phyloP scores from a whole-genome alignment of 2,888 invertebrate species.

The Erynnis tages region DNA sequence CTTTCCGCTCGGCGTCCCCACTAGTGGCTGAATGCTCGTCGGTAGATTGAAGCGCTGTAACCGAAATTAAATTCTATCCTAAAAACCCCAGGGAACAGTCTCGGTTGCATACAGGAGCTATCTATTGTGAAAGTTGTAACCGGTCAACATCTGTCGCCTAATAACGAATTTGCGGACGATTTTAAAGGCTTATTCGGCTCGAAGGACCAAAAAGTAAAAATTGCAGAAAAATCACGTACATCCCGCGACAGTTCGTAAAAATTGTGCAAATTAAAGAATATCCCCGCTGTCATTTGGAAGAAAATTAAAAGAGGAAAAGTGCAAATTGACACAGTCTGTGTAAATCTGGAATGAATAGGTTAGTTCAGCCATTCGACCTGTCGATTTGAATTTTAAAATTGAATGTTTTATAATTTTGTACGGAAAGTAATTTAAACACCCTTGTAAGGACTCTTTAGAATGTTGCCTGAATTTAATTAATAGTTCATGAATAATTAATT shows the following conservation, averaged over 20 bases:
- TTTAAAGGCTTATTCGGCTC: not conserved
- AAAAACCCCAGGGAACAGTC: not conserved
- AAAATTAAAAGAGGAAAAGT: not conserved
- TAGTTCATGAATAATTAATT: too few relatives aligned
- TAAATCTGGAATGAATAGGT: not conserved
- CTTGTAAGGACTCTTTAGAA: too few relatives aligned
- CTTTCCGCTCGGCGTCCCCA: constrained; percentile 2
- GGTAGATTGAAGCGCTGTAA: constrained; percentile 5
- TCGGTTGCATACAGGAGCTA: not conserved
- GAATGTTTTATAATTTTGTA: not conserved
- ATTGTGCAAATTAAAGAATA: not conserved
- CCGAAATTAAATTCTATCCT: not conserved
- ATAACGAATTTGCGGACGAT: not conserved
- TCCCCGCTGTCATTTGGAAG: not conserved
- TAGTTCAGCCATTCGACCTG: not conserved
- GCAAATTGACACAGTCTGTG: not conserved
- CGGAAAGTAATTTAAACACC: too few relatives aligned
- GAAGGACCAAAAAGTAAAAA: not conserved
- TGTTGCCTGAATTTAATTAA: too few relatives aligned
- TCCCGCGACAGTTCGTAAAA: not conserved
- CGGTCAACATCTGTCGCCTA: constrained; percentile 1
- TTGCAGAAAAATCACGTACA: not conserved
- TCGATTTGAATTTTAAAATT: not conserved
- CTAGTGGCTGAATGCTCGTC: constrained; percentile 10
- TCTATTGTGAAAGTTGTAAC: not conserved